Conservation (phyloP, 1,140 invertebrate species). For the Drosophila tropicalis region DNA sequence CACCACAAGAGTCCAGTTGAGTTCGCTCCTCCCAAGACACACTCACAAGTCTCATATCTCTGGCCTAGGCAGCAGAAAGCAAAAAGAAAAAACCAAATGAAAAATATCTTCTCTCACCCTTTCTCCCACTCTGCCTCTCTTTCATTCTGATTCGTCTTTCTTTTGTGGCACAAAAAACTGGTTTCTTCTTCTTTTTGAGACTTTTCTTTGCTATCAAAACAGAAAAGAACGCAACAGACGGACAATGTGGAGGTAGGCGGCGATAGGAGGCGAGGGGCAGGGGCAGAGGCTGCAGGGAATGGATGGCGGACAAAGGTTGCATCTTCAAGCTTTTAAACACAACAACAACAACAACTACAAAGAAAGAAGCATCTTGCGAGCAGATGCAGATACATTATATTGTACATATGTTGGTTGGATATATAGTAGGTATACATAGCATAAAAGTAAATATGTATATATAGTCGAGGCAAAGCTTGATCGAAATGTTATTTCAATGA, state of each 20-base stretch:
- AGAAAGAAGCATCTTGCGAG: conserved; percentile 7
- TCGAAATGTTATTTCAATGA: conserved; percentile 5
- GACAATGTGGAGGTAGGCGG: background rate
- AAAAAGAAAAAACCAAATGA: conserved; percentile 28
- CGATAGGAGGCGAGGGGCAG: background rate
- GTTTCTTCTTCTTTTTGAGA: conserved; percentile 35
- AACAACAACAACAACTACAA: background rate
- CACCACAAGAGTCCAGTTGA: conserved; percentile 17
- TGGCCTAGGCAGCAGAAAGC: conserved; percentile 56
- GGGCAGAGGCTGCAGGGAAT: background rate
- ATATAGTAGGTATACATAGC: too few species aligned
- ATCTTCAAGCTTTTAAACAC: conserved; percentile 3
- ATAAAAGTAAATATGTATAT: conserved; percentile 14
- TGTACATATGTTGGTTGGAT: conserved; percentile 21
- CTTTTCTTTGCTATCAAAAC: conserved; percentile 17
- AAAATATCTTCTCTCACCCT: conserved; percentile 21
- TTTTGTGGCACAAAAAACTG: conserved; percentile 33
- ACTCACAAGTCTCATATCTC: conserved; percentile 25
- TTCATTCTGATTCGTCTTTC: background rate
- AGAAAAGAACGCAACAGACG: background rate
- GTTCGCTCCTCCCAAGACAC: conserved; percentile 27
- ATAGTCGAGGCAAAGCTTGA: conserved; percentile 15
- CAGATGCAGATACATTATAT: conserved; percentile 1
- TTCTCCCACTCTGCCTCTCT: conserved; percentile 5
- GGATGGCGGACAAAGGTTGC: conserved; percentile 15